A percentile compares a stretch with the other conserved stretches of the same genome.
phyloP scores from a whole-genome alignment of 2,113 vertebrate species.

The Notechis scutatus region DNA sequence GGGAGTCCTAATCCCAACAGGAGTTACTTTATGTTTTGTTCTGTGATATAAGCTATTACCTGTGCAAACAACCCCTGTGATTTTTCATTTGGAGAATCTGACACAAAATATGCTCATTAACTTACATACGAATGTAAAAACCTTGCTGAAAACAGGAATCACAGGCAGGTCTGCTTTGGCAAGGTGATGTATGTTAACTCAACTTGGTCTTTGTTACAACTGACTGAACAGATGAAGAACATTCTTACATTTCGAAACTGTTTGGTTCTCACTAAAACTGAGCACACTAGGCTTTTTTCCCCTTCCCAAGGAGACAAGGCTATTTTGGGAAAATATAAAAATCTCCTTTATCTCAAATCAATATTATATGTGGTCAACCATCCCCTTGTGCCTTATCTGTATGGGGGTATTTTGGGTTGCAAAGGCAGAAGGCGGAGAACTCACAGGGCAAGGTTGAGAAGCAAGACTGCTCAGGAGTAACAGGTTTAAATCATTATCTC shows the following conservation, averaged over 20 bases:
- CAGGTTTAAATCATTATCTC: not conserved
- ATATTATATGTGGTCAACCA: not conserved
- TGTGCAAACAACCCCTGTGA: not conserved
- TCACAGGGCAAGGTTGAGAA: not conserved
- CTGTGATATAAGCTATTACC: slow-evolving; percentile 12
- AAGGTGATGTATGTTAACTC: not conserved
- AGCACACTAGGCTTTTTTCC: not conserved
- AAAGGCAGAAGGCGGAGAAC: not conserved
- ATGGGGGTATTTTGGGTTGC: not conserved
- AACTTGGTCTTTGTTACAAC: not conserved
- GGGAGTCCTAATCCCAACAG: slow-evolving; percentile 31
- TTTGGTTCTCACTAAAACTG: not conserved
- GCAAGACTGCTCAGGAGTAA: not conserved
- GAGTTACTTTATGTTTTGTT: slow-evolving; percentile 15
- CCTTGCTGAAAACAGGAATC: not conserved
- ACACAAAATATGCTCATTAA: not conserved
- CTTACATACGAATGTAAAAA: not conserved
- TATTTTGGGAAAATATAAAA: not conserved
- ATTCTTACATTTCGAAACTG: not conserved
- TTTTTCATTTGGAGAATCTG: slow-evolving; percentile 6
- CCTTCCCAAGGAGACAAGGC: not conserved
- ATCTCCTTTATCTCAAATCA: not conserved
- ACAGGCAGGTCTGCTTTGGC: not conserved
- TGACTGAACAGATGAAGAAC: not conserved
- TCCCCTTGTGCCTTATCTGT: not conserved